Conservation (phyloP, 2,797 vertebrate genomes). For the Poeciliopsis presidionis region DNA sequence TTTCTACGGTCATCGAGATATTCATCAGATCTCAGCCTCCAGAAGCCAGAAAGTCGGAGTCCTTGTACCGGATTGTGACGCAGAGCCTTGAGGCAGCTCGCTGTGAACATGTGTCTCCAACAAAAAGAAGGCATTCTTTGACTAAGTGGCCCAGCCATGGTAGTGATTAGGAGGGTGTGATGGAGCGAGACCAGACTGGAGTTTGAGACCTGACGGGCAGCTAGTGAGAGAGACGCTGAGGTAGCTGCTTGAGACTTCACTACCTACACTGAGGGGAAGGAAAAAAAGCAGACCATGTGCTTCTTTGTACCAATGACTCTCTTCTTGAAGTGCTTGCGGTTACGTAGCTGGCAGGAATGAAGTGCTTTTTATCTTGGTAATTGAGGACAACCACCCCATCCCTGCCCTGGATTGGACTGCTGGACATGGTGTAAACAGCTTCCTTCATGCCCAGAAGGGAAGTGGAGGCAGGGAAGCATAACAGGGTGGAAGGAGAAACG, state of each 20-base stretch:
- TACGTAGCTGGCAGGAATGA: conserved; percentile 54
- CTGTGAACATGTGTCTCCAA: conserved; percentile 63
- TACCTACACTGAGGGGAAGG: conserved; percentile 62
- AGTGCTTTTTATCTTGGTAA: conserved; percentile 72
- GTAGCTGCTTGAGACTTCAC: conserved; percentile 50
- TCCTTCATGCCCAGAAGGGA: conserved; percentile 56
- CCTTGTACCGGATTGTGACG: conserved; percentile 23
- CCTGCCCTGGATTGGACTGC: conserved; percentile 64
- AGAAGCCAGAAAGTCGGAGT: conserved; percentile 25
- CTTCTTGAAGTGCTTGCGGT: conserved; percentile 33
- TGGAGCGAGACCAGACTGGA: conserved; percentile 63
- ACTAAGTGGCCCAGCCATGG: conserved; percentile 70
- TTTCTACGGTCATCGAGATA: conserved; percentile 36
- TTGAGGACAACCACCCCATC: conserved; percentile 79
- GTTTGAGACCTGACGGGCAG: conserved; percentile 45
- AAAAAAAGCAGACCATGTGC: conserved; percentile 61
- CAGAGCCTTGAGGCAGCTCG: conserved; percentile 43
- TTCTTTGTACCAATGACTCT: conserved; percentile 59
- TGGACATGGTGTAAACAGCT: conserved; percentile 57
- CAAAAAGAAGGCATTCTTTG: conserved; percentile 67
- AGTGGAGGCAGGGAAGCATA: conserved; percentile 70
- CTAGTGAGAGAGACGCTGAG: conserved; percentile 44
- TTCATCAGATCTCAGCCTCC: conserved; percentile 12
- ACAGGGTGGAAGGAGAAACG: conserved; percentile 50
- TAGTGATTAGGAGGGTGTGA: conserved; percentile 75